Percentiles rank a stretch among this genome's conserved stretches.
Conservation (phyloP, 2,888 invertebrate species). For the Operophtera brumata region DNA sequence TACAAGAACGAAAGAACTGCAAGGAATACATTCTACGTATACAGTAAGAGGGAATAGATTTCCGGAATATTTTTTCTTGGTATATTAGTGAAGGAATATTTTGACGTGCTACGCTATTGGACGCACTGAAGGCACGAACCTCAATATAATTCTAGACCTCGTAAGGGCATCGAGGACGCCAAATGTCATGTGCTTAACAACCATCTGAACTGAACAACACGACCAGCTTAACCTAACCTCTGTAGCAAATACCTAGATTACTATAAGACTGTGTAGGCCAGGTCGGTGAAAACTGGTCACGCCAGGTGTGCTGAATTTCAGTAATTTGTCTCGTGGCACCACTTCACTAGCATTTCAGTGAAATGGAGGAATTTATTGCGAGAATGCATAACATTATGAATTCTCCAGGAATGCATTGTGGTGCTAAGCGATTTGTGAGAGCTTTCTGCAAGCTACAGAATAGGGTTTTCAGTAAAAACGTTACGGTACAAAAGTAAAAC, state of each 20-base stretch:
- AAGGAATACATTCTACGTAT: too few relatives aligned
- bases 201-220: slow-evolving; percentile 39
- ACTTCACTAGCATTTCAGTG: slow-evolving; percentile 43
- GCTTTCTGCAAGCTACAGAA: not conserved
- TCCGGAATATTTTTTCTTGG: too few relatives aligned
- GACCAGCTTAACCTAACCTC: slow-evolving; percentile 38
- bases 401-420: slow-evolving; percentile 39
- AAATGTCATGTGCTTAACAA: slow-evolving; percentile 52
- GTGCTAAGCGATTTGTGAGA: slow-evolving; percentile 1
- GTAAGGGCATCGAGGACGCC: slow-evolving; percentile 40
- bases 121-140: slow-evolving; percentile 35
- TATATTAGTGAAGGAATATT: too few relatives aligned
- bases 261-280: slow-evolving; percentile 3
- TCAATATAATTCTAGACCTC: slow-evolving; percentile 49
- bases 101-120: slow-evolving; percentile 13
- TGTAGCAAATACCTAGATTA: slow-evolving; percentile 16
- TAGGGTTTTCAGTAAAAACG: too few relatives aligned
- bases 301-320: slow-evolving; percentile 61
- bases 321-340: slow-evolving; percentile 58
- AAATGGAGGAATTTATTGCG: slow-evolving; percentile 42
- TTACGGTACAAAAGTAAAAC: too few relatives aligned
- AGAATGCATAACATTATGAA: slow-evolving; percentile 41
- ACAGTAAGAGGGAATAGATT: too few relatives aligned
- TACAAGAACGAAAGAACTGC: too few relatives aligned
- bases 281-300: slow-evolving; percentile 36